Conservation (phyloP, 2,113 vertebrate genomes). For the Cephalopholis sonnerati region DNA sequence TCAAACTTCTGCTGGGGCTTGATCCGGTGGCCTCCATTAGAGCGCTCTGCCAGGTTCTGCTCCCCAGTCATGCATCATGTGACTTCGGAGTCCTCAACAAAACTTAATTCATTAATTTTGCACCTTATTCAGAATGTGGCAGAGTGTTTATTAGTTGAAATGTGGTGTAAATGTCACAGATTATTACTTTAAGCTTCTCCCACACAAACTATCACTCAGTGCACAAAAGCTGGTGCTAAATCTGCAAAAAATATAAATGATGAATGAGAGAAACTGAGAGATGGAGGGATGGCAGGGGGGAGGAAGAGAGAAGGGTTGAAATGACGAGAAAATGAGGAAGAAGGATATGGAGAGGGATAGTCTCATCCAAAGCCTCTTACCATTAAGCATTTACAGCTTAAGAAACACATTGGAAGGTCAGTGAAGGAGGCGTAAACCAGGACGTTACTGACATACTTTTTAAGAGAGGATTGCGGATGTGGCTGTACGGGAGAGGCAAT, state of each 20-base stretch:
- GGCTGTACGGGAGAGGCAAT: not conserved
- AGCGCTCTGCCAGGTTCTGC: conserved; percentile 10
- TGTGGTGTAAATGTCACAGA: conserved; percentile 16
- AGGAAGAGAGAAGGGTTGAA: conserved; percentile 1
- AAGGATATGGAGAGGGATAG: conserved; percentile 57
- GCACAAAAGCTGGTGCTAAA: conserved; percentile 27
- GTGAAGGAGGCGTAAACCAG: conserved; percentile 25
- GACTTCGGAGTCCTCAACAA: conserved; percentile 6
- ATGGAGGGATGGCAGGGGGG: not conserved
- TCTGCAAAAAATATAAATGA: conserved; percentile 35
- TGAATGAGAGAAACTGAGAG: conserved; percentile 31
- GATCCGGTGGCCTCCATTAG: conserved; percentile 23
- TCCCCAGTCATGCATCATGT: conserved; percentile 12
- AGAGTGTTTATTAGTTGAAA: conserved; percentile 1
- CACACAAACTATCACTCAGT: conserved; percentile 28
- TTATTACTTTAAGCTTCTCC: conserved; percentile 32
- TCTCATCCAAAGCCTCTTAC: conserved; percentile 80
- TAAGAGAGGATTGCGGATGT: not conserved
- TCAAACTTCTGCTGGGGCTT: conserved; percentile 26
- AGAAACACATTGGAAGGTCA: conserved; percentile 75
- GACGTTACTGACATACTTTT: conserved; percentile 32
- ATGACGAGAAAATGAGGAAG: conserved; percentile 28
- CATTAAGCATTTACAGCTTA: conserved; percentile 77
- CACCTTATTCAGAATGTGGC: not conserved
- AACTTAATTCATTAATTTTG: not conserved